Percentiles rank a stretch among this genome's conserved stretches.
Conservation (phyloP, 2,888 invertebrate genomes). For the Diploptera punctata region DNA sequence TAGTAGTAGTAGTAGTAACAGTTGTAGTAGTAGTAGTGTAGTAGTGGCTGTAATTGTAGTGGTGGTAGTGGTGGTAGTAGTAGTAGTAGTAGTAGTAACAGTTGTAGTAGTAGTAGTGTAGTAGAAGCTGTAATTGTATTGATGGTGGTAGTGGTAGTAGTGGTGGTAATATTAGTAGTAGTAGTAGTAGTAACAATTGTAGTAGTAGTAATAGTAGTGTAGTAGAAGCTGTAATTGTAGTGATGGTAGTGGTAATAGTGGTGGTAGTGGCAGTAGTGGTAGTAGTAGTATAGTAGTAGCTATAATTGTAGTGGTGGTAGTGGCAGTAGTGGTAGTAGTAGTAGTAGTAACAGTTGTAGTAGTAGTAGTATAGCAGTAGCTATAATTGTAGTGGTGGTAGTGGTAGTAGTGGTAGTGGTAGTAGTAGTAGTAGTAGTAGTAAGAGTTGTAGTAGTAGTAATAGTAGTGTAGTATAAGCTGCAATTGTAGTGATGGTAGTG, state of each 20-base stretch:
- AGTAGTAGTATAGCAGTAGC: too few relatives aligned
- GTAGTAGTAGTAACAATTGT: background rate
- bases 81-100: too few relatives aligned
- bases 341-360: too few relatives aligned
- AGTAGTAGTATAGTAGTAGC: too few relatives aligned
- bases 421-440: background rate
- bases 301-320: background rate
- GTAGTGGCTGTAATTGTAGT: background rate
- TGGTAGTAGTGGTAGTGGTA: background rate
- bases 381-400: background rate
- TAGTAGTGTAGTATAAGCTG: background rate
- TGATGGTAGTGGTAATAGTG: background rate
- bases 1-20: too few relatives aligned
- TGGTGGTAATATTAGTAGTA: background rate
- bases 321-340: background rate
- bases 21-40: too few relatives aligned
- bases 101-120: too few relatives aligned
- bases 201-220: background rate
- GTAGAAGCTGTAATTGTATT: background rate
- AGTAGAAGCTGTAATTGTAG: background rate
- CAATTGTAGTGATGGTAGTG: background rate
- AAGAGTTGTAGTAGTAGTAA: background rate
- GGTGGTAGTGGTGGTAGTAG: background rate
- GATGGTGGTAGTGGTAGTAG: background rate
- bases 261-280: background rate